Conservation (phyloP, 1,140 invertebrate genomes). For the Archegozetes longisetosus region DNA sequence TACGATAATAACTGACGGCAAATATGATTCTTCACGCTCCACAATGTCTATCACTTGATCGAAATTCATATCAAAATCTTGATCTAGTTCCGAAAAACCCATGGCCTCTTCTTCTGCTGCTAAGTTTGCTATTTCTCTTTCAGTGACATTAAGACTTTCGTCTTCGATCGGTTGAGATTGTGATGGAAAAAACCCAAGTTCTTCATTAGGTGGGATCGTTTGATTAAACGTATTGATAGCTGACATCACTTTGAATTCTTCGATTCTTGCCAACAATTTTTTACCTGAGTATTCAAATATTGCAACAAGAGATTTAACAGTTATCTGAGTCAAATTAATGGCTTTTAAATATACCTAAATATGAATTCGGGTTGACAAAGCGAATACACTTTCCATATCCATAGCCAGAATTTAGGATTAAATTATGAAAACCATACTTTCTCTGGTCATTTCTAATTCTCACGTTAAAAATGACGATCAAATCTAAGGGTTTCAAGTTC, state of each 20-base stretch:
- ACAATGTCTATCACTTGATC: neutral
- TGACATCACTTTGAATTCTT: neutral
- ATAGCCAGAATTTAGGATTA: neutral
- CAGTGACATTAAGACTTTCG: neutral
- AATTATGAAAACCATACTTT: neutral
- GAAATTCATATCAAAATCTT: neutral
- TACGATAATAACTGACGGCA: neutral
- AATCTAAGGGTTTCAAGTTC: neutral
- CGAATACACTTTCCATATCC: neutral
- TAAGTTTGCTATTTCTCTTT: neutral
- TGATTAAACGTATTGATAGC: neutral
- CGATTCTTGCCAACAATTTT: neutral
- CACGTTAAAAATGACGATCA: neutral
- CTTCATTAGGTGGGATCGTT: neutral
- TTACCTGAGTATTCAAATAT: neutral
- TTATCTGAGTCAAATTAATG: no score
- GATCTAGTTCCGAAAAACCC: neutral
- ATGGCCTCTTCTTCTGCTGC: neutral
- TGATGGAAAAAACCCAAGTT: neutral
- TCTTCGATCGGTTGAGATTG: neutral
- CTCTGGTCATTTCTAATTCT: neutral
- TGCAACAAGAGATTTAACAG: no score
- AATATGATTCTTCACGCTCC: neutral
- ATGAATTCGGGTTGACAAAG: neutral
- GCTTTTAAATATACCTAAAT: neutral